phyloP scores from a whole-genome alignment of 1,140 invertebrate genomes.

The Ylistrum balloti region DNA sequence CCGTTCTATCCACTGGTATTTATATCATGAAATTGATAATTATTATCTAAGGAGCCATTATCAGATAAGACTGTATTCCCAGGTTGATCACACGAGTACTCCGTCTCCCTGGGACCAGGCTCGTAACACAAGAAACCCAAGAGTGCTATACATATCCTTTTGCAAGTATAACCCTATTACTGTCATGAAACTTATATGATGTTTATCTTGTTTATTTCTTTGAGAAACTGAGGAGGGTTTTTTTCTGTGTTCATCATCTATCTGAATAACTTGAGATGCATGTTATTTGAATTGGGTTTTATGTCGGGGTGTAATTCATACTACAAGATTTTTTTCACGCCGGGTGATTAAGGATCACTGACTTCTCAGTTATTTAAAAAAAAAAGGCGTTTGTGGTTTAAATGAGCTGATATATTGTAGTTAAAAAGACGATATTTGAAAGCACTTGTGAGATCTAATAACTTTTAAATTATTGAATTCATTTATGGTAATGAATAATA shows the following conservation, averaged over 20 bases:
- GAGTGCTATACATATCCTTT: neutral
- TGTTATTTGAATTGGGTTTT: neutral
- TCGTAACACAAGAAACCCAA: neutral
- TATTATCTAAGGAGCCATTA: slow-evolving; percentile 35
- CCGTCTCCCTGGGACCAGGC: neutral
- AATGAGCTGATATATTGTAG: neutral
- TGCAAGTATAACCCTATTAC: slow-evolving; percentile 28
- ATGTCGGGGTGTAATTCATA: slow-evolving; percentile 21
- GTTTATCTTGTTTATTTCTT: slow-evolving; percentile 36
- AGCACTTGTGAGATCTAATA: slow-evolving; percentile 17
- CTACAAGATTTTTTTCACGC: neutral
- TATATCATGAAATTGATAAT: slow-evolving; percentile 40
- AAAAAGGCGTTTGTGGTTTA: neutral
- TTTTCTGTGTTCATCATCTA: neutral
- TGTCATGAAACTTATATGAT: slow-evolving; percentile 7
- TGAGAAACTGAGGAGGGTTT: neutral
- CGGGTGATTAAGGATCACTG: neutral
- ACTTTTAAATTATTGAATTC: neutral
- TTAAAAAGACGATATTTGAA: neutral
- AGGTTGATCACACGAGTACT: slow-evolving; percentile 11
- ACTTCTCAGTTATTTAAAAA: neutral
- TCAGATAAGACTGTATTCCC: slow-evolving; percentile 23
- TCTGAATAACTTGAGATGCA: slow-evolving; percentile 25
- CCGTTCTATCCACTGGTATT: neutral
- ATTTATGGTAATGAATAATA: neutral